phyloP scores from a whole-genome alignment of 30 jellyfish, hydroid and myxozoan species.

The Hydra vulgaris region DNA sequence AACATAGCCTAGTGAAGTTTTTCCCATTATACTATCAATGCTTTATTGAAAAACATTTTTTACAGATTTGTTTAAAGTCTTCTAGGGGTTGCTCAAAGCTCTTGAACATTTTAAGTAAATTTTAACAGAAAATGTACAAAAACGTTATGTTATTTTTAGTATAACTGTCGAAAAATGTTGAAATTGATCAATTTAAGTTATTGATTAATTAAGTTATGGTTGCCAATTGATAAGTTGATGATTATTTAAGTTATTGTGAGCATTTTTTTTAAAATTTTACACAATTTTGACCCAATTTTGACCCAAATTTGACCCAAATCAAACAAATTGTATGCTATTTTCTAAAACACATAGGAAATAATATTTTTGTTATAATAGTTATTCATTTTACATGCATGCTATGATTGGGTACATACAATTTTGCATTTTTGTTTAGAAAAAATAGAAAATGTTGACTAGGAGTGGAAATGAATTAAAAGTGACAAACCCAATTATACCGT shows the following conservation, averaged over 20 bases:
- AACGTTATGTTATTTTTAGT: not conserved
- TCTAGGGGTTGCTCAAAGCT: not conserved
- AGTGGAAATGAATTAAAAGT: not conserved
- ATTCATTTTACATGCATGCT: not conserved
- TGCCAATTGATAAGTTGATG: not conserved
- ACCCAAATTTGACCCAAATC: not conserved
- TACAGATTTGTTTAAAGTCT: not conserved
- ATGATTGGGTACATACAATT: not conserved
- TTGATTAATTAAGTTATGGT: not conserved
- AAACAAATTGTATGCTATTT: not conserved
- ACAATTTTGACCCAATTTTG: not conserved
- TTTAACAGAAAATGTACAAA: not conserved
- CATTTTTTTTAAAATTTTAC: not conserved
- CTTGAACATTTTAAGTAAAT: not conserved
- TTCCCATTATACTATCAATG: not conserved
- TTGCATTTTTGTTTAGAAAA: not conserved
- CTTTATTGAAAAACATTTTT: not conserved
- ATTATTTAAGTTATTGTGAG: not conserved
- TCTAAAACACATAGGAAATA: not conserved
- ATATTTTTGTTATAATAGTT: not conserved
- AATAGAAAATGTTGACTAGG: not conserved
- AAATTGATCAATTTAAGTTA: not conserved
- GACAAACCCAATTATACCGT: not conserved
- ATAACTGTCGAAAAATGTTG: not conserved
- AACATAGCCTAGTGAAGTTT: not conserved